Percentiles rank a stretch among this genome's conserved stretches.
phyloP scores from a whole-genome alignment of 53 echinoderm and acorn worm species.

The Patiria pectinifera region DNA sequence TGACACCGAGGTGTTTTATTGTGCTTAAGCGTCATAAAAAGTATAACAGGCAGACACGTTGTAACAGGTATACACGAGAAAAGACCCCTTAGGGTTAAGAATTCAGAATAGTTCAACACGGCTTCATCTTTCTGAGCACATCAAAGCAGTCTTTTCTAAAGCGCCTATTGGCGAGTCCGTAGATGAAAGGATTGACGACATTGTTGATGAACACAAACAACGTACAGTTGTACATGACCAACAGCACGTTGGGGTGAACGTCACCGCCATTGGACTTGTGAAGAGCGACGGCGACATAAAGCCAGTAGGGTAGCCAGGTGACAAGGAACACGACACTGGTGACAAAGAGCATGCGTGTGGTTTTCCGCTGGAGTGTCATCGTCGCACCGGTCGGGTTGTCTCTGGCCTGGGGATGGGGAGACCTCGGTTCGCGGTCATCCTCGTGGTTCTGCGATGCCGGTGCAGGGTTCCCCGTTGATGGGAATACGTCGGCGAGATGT shows the following conservation, averaged over 20 bases:
- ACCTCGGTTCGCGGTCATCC: neutral
- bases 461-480: neutral
- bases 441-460: neutral
- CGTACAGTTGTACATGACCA: constrained; percentile 26
- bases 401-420: neutral
- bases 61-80: no score
- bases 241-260: neutral
- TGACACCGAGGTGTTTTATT: no score
- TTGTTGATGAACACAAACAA: constrained; percentile 14
- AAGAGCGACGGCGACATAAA: constrained; percentile 12
- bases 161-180: constrained; percentile 10
- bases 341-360: constrained; percentile 22
- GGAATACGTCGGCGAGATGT: neutral
- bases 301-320: constrained; percentile 26
- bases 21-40: no score
- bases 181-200: constrained; percentile 32
- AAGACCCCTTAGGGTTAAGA: neutral
- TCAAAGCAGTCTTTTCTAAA: constrained; percentile 18
- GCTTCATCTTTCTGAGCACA: constrained; percentile 12
- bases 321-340: constrained; percentile 33
- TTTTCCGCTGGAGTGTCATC: constrained; percentile 27
- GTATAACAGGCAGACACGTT: no score
- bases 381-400: neutral
- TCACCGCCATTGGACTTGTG: constrained; percentile 6
- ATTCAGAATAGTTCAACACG: neutral